Evolutionary conservation across 2,888 invertebrate genomes (phyloP), one percentile per base, ranked within the genome.

Genomic region (Macrosoma leucophasiata): DNA sequence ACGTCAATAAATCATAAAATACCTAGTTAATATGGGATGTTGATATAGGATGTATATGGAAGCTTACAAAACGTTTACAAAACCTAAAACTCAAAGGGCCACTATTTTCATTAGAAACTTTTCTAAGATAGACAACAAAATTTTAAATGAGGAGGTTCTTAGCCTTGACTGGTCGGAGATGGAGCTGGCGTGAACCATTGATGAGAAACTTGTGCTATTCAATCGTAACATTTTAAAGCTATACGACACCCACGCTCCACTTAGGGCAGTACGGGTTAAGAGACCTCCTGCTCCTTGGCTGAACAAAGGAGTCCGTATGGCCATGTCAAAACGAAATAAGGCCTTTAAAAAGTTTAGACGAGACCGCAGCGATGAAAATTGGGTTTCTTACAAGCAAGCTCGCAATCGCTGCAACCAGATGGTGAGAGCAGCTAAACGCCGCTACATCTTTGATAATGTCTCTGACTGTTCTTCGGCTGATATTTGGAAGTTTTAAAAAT

Each of bases 401-500:
- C 18, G 33, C 4, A 36, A 33, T 12, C 13, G 8, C n/a, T 39
- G 29, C 13, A 33, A 36, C 9, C 29, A 29, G 8, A 29, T 32
- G 21, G 25, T 35, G n/a, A 24, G 32, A 15, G 19, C 14, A 11
- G 36, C 28, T 2, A 32, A 23, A 13, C 32, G 35, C 9, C 21
- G 32, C 3, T 40, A 36, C 4, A 14, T 36, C n/a, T 18, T 13
- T 13, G 25, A 36, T 1, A 33, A 21, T 9, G 25, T 40, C 5
- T 23, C 26, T 2, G 13, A 21, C 6, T 29, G 29, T 11, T 29
- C 40, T n/a, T 17, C 30, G 2, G 20, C 36, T 4, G 27, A 33
- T 18, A 28, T 33, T 4, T 33, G 36, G 33, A 28, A 27, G 11
- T 40, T 40, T 18, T 25, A 36, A 0, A 28, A 30, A 8, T 28